Evolutionary conservation across 2,888 invertebrate genomes (phyloP), one percentile per base, ranked within the genome.

Genomic region (Harpagoxenus sublaevis): DNA sequence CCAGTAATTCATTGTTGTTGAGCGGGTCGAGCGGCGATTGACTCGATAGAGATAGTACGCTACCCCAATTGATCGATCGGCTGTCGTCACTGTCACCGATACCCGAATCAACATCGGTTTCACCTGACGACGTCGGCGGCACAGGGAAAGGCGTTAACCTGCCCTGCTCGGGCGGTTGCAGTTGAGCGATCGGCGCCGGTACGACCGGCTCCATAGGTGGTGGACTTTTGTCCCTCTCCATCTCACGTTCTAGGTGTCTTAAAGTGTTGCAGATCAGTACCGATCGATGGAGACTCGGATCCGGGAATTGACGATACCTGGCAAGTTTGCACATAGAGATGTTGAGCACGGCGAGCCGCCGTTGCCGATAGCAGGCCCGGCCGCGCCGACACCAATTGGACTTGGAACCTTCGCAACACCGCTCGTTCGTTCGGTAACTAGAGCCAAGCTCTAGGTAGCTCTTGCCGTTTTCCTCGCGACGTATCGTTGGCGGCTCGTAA

Each of bases 181-280:
- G 91, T 85, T 95, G 95, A 60, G 94, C 91, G 92, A 95, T 94
- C 45, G 95, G 95, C n/a, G 93, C 91, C 66, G 95, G 91, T 74
- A 93, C 91, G 4, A 94, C 92, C 55, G 94, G 94, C 88, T 94
- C 94, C 92, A 94, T 94, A 42, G 94, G 95, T 84, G 94, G 94
- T 71, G 94, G 95, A 90, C 94, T 95, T 70, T 94, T 96, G 94
- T 97, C 97, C 84, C 96, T 95, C 95, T 98, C 98, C 96, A 99
- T 98, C 95, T 99, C 98, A 82, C 97, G 96, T 95, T 98, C 98
- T 93, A 98, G 97, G 94, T 97, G 97, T 94, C 98, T 97, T 89
- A 99, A 95, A 83, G 99, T 98, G 95, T 99, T 99, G 96, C 98
- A 98, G 93, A 99, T 98, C 87, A 99, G 97, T 94, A 99, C 99